phyloP scores from a whole-genome alignment of 92 coral and sea anemone genomes.

The Umimayanthus chanpuru region DNA sequence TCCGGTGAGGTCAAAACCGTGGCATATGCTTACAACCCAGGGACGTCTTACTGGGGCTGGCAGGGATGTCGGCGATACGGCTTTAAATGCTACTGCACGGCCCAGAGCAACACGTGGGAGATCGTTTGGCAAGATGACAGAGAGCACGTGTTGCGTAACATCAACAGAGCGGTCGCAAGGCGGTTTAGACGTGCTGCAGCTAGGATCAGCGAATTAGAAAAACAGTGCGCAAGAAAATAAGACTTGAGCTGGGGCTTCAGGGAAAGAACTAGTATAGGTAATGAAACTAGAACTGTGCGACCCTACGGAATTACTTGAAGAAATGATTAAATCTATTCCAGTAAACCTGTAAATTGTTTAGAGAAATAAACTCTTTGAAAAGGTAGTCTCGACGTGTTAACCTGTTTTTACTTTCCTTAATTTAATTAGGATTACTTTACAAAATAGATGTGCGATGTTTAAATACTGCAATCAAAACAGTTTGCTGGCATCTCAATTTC shows the following conservation, averaged over 20 bases:
- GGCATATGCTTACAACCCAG: neutral
- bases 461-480: too few species aligned
- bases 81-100: neutral
- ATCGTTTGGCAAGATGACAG: slow-evolving; percentile 3
- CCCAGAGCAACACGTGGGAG: neutral
- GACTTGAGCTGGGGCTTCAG: neutral
- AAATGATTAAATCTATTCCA: neutral
- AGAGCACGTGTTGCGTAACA: neutral
- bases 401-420: neutral
- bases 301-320: neutral
- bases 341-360: neutral
- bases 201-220: neutral
- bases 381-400: neutral
- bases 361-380: neutral
- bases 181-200: neutral
- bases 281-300: too few species aligned
- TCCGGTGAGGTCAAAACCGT: neutral
- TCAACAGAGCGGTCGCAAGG: neutral
- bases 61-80: slow-evolving; percentile 14
- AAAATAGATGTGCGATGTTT: neutral
- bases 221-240: neutral
- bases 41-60: neutral
- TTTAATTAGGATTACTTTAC: too few species aligned
- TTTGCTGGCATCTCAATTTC: too few species aligned
- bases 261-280: too few species aligned